Conservation (phyloP, 2,888 invertebrate genomes). For the Eupelmus urozonus region DNA sequence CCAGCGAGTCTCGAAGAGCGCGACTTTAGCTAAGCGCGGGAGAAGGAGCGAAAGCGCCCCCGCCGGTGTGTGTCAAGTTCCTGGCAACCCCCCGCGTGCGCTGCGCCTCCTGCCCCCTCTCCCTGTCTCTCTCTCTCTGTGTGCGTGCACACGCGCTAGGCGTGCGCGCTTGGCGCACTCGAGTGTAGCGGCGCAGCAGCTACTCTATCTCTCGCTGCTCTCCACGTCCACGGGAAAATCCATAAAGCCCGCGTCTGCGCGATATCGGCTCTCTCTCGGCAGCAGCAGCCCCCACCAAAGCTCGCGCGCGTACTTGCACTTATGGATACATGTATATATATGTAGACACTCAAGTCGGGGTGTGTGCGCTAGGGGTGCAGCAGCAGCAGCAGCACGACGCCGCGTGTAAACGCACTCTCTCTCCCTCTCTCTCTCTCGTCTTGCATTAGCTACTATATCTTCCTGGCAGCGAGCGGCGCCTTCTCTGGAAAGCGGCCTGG, state of each 20-base stretch:
- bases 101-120: background rate
- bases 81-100: slow-evolving; percentile 20
- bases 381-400: background rate
- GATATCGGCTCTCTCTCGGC: slow-evolving; percentile 33
- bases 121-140: background rate
- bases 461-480: background rate
- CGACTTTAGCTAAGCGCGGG: background rate
- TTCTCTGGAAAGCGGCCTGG: background rate
- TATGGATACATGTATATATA: background rate
- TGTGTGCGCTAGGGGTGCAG: too few species aligned
- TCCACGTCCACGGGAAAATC: slow-evolving; percentile 71
- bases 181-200: background rate
- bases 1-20: too few species aligned
- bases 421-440: slow-evolving; percentile 15
- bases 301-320: background rate
- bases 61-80: background rate
- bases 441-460: background rate
- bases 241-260: slow-evolving; percentile 76
- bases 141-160: background rate
- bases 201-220: background rate
- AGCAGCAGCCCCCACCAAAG: slow-evolving; percentile 15
- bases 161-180: background rate
- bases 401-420: slow-evolving; percentile 12
- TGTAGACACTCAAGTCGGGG: background rate
- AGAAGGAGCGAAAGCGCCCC: background rate